Conservation (phyloP, 2,888 invertebrate species). For the Myathropa florea region DNA sequence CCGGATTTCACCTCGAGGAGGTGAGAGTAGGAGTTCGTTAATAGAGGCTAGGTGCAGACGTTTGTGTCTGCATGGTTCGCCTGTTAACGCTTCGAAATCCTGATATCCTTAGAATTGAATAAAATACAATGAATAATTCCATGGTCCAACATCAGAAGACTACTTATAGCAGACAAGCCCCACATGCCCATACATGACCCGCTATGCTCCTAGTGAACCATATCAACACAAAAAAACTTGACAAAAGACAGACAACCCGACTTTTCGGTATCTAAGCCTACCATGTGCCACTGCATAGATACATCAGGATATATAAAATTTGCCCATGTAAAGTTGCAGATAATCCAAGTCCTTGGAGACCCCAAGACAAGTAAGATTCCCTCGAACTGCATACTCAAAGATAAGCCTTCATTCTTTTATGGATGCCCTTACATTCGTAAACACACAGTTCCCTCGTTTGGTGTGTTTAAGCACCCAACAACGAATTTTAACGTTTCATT, state of each 20-base stretch:
- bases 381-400: neutral
- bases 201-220: no score
- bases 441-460: neutral
- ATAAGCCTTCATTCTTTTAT: neutral
- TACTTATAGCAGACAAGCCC: no score
- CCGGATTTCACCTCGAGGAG: no score
- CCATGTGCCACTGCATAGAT: neutral
- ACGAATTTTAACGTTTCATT: neutral
- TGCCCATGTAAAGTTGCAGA: neutral
- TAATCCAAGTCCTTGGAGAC: neutral
- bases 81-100: no score
- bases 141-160: no score
- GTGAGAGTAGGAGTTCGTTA: no score
- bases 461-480: neutral
- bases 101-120: no score
- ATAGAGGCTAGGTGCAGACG: no score
- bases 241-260: neutral
- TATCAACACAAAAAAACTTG: no score
- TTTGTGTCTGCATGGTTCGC: no score
- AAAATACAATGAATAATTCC: no score
- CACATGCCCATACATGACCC: no score
- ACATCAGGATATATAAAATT: neutral
- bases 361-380: neutral
- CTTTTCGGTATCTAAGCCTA: neutral
- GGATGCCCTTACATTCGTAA: neutral